Conservation (phyloP, 2,113 vertebrate genomes). For the Microcebus lehilahytsara region DNA sequence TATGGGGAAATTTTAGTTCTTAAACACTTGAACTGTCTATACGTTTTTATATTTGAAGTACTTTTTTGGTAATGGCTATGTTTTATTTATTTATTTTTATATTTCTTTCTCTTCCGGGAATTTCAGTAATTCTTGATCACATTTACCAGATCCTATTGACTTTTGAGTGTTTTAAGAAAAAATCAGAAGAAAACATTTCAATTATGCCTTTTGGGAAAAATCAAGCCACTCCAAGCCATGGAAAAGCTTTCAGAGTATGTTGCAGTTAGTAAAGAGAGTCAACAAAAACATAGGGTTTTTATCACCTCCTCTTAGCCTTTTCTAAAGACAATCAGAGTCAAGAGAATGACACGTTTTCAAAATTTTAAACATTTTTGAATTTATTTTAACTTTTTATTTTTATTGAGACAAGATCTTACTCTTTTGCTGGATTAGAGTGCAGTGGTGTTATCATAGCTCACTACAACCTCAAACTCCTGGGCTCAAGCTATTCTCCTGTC, state of each 20-base stretch:
- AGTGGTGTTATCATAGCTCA: no score
- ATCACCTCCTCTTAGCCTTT: background rate
- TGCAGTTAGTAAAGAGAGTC: background rate
- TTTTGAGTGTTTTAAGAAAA: background rate
- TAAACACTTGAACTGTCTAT: background rate
- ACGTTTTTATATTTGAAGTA: background rate
- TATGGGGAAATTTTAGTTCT: background rate
- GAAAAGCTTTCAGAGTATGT: background rate
- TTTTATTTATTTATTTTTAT: background rate
- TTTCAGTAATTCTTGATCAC: background rate
- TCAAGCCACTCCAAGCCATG: background rate
- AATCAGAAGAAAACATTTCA: background rate
- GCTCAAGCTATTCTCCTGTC: no score
- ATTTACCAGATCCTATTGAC: background rate
- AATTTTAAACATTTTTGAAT: no score
- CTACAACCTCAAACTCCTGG: no score
- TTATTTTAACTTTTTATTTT: no score
- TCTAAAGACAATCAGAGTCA: background rate
- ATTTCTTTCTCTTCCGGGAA: background rate
- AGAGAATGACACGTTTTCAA: background rate
- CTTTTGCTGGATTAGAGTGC: no score
- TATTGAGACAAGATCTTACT: no score
- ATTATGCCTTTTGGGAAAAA: background rate
- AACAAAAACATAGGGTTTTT: background rate
- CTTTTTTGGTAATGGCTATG: background rate